A percentile compares a stretch with the other conserved stretches of the same genome.
Evolutionary conservation across 2,797 vertebrate genomes (phyloP).

Genomic region (Podargus strigoides): DNA sequence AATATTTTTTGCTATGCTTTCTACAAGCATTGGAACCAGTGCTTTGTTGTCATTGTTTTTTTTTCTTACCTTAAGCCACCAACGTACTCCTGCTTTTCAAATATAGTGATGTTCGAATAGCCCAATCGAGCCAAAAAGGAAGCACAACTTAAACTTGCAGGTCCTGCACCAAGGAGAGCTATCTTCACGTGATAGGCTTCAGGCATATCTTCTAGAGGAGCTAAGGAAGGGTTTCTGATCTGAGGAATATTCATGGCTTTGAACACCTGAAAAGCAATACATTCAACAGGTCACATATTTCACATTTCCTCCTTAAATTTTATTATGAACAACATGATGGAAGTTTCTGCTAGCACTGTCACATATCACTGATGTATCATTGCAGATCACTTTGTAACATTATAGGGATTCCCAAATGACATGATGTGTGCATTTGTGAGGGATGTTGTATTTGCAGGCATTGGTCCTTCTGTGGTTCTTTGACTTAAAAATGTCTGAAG

Average conservation of each 20-base stretch:
- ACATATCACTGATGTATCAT: neutral
- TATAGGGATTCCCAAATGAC: neutral
- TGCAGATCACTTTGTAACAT: neutral
- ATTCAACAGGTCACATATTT: neutral
- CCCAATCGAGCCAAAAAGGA: constrained; percentile 91
- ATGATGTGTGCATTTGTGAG: neutral
- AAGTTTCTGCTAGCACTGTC: neutral
- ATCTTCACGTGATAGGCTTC: constrained; percentile 82
- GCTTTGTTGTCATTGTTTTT: neutral
- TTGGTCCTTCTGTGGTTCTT: neutral
- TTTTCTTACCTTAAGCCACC: constrained; percentile 90
- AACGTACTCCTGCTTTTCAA: constrained; percentile 86
- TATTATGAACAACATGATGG: neutral
- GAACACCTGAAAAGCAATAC: constrained; percentile 82
- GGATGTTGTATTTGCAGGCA: neutral
- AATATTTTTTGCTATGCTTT: neutral
- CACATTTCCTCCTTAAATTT: neutral
- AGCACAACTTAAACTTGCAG: constrained; percentile 90
- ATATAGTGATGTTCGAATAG: constrained; percentile 89
- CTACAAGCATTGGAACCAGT: neutral
- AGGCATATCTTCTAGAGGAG: constrained; percentile 80
- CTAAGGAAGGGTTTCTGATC: constrained; percentile 83
- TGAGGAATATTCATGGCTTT: constrained; percentile 92
- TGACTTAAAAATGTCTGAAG: neutral
- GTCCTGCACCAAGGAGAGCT: constrained; percentile 91